Evolutionary conservation across 2,113 vertebrate species (phyloP).

Genomic region (Pachypanchax playfairii): DNA sequence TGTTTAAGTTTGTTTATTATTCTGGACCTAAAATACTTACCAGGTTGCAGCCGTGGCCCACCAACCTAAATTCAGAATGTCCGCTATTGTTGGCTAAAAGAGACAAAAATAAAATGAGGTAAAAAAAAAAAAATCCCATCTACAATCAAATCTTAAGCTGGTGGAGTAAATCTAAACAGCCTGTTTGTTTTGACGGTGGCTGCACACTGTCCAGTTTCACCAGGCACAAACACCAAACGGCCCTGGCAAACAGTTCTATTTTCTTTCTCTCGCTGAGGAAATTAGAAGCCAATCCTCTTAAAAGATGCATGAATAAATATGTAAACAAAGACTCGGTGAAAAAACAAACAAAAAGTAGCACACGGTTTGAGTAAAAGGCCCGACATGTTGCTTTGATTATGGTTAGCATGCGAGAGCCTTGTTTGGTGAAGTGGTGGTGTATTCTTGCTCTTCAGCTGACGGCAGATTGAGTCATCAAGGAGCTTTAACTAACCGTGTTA

Average conservation of each 20-base stretch:
- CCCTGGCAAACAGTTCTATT: constrained; percentile 31
- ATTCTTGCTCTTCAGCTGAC: constrained; percentile 37
- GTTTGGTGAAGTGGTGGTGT: constrained; percentile 56
- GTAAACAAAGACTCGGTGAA: constrained; percentile 61
- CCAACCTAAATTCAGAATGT: constrained; percentile 93
- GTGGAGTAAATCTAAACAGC: too few species aligned
- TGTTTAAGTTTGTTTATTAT: constrained; percentile 16
- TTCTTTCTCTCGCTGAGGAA: constrained; percentile 35
- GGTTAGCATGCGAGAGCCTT: constrained; percentile 69
- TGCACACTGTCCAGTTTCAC: constrained; percentile 10
- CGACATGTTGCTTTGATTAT: constrained; percentile 73
- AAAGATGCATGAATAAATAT: constrained; percentile 62
- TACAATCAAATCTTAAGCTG: constrained; percentile 5
- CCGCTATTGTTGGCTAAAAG: constrained; percentile 88
- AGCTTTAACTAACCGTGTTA: constrained; percentile 47
- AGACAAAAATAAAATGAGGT: constrained; percentile 30
- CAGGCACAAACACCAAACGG: constrained; percentile 21
- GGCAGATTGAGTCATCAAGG: constrained; percentile 54
- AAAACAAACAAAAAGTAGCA: constrained; percentile 58
- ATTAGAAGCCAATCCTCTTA: constrained; percentile 42
- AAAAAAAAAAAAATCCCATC: constrained; percentile 6
- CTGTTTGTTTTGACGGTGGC: constrained; percentile 57
- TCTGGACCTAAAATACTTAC: too few species aligned
- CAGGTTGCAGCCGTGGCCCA: constrained; percentile 93
- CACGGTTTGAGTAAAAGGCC: constrained; percentile 57